Percentiles rank a stretch among this genome's conserved stretches.
These are phyloP conservation scores for Netelia melanura DNA, from an alignment of 2,888 invertebrate genomes.

Conservation along the genomic window DNA sequence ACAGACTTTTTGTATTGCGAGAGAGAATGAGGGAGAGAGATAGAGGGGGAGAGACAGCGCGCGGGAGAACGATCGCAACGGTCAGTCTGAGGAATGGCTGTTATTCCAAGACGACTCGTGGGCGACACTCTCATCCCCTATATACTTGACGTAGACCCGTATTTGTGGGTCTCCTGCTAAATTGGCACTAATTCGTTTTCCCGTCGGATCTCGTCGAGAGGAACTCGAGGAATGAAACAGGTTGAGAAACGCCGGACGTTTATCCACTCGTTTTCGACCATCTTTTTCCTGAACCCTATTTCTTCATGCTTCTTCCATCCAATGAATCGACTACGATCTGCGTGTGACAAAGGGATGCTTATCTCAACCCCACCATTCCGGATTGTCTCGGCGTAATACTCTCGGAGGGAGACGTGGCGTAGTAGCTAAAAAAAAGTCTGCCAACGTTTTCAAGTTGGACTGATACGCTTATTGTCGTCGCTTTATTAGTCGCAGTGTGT, in stretches of 20 bases:
- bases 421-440: background rate
- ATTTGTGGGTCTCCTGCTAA: constrained; percentile 67
- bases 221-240: constrained; percentile 44
- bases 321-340: constrained; percentile 6
- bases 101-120: constrained; percentile 76
- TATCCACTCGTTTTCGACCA: constrained; percentile 55
- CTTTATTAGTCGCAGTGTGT: background rate
- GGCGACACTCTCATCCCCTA: constrained; percentile 42
- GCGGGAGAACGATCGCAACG: constrained; percentile 60
- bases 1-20: constrained; percentile 68
- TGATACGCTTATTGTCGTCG: background rate
- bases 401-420: background rate
- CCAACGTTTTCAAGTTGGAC: background rate
- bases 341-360: constrained; percentile 12
- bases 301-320: constrained; percentile 20
- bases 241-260: constrained; percentile 61
- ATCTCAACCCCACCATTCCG: too few species aligned
- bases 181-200: constrained; percentile 77
- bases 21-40: constrained; percentile 14
- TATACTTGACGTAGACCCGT: constrained; percentile 63
- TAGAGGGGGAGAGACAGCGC: too few species aligned
- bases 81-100: constrained; percentile 77
- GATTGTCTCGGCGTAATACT: background rate
- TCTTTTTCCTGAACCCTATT: constrained; percentile 1
- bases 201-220: constrained; percentile 62